A percentile compares a stretch with the other conserved stretches of the same genome.
Evolutionary conservation across 1,140 invertebrate species (phyloP).

Genomic region (Oedothorax gibbosus): DNA sequence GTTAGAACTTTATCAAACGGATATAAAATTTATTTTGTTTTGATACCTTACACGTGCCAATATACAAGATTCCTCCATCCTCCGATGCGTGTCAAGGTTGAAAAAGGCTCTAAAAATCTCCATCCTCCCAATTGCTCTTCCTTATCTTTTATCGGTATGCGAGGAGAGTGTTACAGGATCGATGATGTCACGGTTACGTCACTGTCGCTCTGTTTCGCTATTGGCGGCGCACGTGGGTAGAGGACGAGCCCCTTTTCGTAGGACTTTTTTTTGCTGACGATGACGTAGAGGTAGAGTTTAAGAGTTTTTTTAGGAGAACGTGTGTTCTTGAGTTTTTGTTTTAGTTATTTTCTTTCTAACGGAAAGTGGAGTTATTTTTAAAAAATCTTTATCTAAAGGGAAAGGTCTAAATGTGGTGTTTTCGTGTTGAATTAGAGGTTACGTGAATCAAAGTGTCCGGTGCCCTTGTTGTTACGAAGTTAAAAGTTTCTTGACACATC

Average conservation of each 20-base stretch:
- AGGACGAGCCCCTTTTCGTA: constrained; percentile 19
- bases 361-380: no score
- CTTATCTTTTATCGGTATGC: constrained; percentile 11
- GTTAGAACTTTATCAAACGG: no score
- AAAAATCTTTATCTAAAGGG: no score
- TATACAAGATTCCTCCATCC: not conserved
- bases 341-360: no score
- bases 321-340: not conserved
- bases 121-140: not conserved
- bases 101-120: constrained; percentile 1
- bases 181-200: constrained; percentile 44
- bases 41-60: no score
- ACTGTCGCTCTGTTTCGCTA: not conserved
- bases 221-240: not conserved
- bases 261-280: constrained; percentile 4
- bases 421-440: no score
- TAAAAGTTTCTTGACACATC: no score
- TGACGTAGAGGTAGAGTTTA: not conserved
- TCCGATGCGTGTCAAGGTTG: constrained; percentile 35
- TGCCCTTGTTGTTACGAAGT: no score
- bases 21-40: no score
- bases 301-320: not conserved
- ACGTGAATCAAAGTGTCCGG: no score
- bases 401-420: no score
- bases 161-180: constrained; percentile 10